These are phyloP conservation scores for Ciconia stormi DNA, from an alignment of 2,113 vertebrate genomes.

Conservation along the genomic window DNA sequence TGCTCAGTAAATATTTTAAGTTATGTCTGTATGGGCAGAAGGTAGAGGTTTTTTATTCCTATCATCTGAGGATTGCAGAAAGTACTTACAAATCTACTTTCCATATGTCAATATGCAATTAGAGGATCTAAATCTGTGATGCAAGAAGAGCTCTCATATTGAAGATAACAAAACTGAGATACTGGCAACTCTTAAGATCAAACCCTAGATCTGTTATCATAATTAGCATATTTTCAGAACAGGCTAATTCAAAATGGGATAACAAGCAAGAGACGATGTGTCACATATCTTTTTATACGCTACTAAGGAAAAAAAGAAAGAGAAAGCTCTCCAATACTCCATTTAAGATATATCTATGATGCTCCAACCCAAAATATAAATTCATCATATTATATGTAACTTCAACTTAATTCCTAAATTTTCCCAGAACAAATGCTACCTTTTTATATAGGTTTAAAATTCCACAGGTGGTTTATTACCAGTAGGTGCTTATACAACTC, in stretches of 20 bases:
- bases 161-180: slow-evolving; percentile 13
- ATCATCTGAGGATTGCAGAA: slow-evolving; percentile 10
- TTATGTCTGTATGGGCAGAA: slow-evolving; percentile 50
- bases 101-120: slow-evolving; percentile 58
- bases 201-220: slow-evolving; percentile 46
- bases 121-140: slow-evolving; percentile 38
- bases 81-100: slow-evolving; percentile 46
- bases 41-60: slow-evolving; percentile 8
- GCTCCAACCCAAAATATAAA: neutral
- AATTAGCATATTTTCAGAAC: slow-evolving; percentile 61
- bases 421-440: neutral
- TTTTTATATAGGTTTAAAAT: neutral
- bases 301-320: neutral
- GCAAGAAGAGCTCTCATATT: slow-evolving; percentile 23
- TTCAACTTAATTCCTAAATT: neutral
- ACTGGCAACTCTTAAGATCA: slow-evolving; percentile 54
- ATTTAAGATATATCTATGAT: neutral
- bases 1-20: slow-evolving; percentile 59
- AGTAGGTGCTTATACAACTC: neutral
- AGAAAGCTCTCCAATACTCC: neutral
- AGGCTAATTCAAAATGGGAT: slow-evolving; percentile 47
- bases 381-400: neutral
- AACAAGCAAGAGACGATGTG: slow-evolving; percentile 38
- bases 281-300: slow-evolving; percentile 22
- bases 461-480: neutral